Percentiles rank a stretch among this genome's conserved stretches.
Conservation (phyloP, 2,888 invertebrate genomes). For the Cotesia congregata region DNA sequence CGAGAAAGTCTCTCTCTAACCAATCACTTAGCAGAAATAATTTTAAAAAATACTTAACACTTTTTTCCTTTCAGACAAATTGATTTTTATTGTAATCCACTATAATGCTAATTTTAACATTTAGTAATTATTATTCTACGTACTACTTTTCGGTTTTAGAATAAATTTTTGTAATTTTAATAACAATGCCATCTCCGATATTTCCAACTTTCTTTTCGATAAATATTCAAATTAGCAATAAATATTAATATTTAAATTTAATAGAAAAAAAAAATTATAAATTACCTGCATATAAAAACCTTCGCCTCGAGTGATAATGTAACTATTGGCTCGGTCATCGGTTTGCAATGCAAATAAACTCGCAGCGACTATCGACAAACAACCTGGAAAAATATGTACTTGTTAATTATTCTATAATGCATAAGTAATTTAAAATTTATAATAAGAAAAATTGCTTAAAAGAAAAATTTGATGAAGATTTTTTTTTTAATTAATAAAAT, state of each 20-base stretch:
- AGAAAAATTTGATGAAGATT: too few relatives aligned
- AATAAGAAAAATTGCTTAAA: too few relatives aligned
- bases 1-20: neutral
- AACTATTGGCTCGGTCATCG: slow-evolving; percentile 83
- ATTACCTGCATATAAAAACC: slow-evolving; percentile 90
- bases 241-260: slow-evolving; percentile 2
- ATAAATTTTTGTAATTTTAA: neutral
- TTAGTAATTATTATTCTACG: neutral
- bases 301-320: slow-evolving; percentile 82
- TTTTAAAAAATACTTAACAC: neutral
- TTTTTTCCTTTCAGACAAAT: neutral
- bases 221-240: slow-evolving; percentile 12
- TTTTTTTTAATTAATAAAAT: too few relatives aligned
- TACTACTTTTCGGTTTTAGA: neutral
- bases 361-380: slow-evolving; percentile 85
- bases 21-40: slow-evolving; percentile 7
- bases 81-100: neutral
- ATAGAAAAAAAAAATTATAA: neutral
- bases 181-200: neutral
- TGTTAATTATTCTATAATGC: slow-evolving; percentile 19
- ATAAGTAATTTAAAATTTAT: neutral
- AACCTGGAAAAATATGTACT: slow-evolving; percentile 72
- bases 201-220: neutral
- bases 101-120: neutral
- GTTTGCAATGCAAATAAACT: slow-evolving; percentile 88